Evolutionary conservation across 2,888 invertebrate species (phyloP).

Genomic region (Trachelus troglodyta): DNA sequence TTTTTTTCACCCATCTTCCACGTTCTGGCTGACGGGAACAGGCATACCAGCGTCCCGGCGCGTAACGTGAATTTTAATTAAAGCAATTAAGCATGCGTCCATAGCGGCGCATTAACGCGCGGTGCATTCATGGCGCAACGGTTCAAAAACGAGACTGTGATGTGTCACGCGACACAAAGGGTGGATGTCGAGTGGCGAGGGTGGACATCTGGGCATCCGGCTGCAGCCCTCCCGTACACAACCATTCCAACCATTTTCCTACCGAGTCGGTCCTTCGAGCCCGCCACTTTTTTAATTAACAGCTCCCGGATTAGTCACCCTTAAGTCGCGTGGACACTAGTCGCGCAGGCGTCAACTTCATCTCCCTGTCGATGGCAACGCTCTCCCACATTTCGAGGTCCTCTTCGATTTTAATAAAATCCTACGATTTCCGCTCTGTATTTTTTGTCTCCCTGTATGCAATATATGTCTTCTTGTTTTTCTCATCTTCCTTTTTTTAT

Average conservation of each 20-base stretch:
- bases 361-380: neutral
- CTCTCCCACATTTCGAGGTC: neutral
- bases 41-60: neutral
- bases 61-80: slow-evolving; percentile 62
- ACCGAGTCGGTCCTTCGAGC: slow-evolving; percentile 15
- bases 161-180: slow-evolving; percentile 38
- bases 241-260: slow-evolving; percentile 8
- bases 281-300: slow-evolving; percentile 24
- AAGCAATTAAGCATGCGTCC: slow-evolving; percentile 55
- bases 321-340: slow-evolving; percentile 13
- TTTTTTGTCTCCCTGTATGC: neutral
- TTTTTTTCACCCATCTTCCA: neutral
- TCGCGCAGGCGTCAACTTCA: neutral
- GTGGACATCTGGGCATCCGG: slow-evolving; percentile 42
- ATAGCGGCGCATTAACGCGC: slow-evolving; percentile 22
- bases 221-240: slow-evolving; percentile 2
- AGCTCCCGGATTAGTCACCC: slow-evolving; percentile 21
- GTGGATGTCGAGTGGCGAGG: slow-evolving; percentile 36
- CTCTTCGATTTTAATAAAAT: neutral
- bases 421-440: neutral
- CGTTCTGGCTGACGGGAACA: neutral
- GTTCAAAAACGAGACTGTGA: slow-evolving; percentile 43
- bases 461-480: neutral
- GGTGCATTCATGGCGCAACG: slow-evolving; percentile 30
- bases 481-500: neutral